phyloP scores from a whole-genome alignment of 2,888 invertebrate species.

The Hyles lineata region DNA sequence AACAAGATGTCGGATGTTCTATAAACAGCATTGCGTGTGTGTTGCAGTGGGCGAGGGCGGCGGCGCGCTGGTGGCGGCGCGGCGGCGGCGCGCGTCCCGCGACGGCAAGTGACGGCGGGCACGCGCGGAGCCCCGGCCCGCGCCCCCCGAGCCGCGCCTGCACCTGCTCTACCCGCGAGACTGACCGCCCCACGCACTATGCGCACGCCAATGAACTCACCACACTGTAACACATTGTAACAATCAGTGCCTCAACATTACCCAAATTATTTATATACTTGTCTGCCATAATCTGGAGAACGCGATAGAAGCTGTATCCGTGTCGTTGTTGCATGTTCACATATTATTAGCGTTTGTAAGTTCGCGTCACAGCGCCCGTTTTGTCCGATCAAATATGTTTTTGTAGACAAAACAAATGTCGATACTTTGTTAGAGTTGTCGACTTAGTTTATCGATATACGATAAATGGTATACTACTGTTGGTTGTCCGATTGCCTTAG shows the following conservation, averaged over 20 bases:
- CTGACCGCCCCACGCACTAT: conserved; percentile 40
- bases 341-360: background rate
- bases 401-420: background rate
- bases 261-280: background rate
- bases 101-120: conserved; percentile 90
- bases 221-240: background rate
- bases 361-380: background rate
- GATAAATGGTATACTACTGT: conserved; percentile 8
- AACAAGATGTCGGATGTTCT: background rate
- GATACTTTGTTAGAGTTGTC: background rate
- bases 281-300: background rate
- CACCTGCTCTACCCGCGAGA: conserved; percentile 49
- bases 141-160: conserved; percentile 41
- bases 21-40: background rate
- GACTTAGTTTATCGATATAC: conserved; percentile 22
- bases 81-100: conserved; percentile 88
- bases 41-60: conserved; percentile 68
- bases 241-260: conserved; percentile 13
- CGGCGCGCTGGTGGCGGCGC: conserved; percentile 61
- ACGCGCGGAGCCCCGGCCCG: conserved; percentile 67
- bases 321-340: background rate
- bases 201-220: conserved; percentile 21
- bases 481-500: conserved; percentile 26
- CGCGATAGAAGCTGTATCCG: background rate
- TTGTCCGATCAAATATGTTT: conserved; percentile 5